Conservation (phyloP, 2,888 invertebrate genomes). For the Ypsolopha scabrella region DNA sequence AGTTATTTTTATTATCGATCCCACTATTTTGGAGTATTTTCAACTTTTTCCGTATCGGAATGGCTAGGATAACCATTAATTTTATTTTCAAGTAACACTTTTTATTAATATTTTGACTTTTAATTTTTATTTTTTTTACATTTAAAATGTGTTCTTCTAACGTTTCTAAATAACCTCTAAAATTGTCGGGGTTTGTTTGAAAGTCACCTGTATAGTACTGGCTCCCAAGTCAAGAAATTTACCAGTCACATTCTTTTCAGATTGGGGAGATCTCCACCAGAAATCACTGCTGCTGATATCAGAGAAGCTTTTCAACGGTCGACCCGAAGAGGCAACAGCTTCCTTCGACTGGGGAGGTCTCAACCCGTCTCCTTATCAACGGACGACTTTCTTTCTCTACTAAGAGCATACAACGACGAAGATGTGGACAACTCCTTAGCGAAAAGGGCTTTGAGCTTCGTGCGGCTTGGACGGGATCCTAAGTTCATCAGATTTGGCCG, state of each 20-base stretch:
- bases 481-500: conserved; percentile 64
- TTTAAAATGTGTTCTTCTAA: too few species aligned
- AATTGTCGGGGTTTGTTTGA: too few species aligned
- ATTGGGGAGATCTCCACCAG: conserved; percentile 54
- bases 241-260: conserved; percentile 20
- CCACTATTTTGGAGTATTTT: too few species aligned
- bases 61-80: too few species aligned
- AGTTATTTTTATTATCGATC: too few species aligned
- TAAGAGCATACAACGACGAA: conserved; percentile 42
- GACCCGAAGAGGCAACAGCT: conserved; percentile 43
- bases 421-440: conserved; percentile 35
- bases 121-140: too few species aligned
- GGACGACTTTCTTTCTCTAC: conserved; percentile 46
- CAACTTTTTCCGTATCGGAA: too few species aligned
- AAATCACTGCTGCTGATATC: conserved; percentile 50
- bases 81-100: too few species aligned
- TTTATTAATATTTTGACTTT: too few species aligned
- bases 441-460: conserved; percentile 45
- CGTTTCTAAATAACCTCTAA: too few species aligned
- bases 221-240: neutral
- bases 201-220: too few species aligned
- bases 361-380: conserved; percentile 42
- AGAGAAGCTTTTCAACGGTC: conserved; percentile 42
- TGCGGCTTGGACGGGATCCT: conserved; percentile 51
- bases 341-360: conserved; percentile 53